Evolutionary conservation across 2,888 invertebrate species (phyloP), one percentile per base, ranked within the genome.

Genomic region (Campoletis raptor): DNA sequence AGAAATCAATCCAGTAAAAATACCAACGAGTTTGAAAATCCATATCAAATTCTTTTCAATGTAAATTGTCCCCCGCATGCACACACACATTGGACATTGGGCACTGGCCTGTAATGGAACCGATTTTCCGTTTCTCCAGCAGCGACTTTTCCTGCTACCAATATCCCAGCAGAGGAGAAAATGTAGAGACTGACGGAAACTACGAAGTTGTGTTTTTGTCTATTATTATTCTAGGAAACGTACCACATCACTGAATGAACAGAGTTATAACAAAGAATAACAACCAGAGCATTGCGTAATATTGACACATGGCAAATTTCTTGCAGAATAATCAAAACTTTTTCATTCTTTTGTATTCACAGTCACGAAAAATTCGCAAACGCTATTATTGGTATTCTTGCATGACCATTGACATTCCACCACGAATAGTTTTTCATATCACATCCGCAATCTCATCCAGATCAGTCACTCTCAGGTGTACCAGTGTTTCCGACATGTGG

Each of bases 391-490:
- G n/a, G n/a, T n/a, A 21, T 42, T 57, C 18, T 61, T 15, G 45
- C 37, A 48, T 48, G 36, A 18, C 30, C 57, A 69, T 80, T 30
- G 61, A 30, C 45, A 61, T 45, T 72, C 61, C 37, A 72, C 70
- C 70, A 79, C 30, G 36, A 54, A 5, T 45, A 21, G 21, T 30
- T 45, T 48, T 37, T 72, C 57, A 15, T 42, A n/a, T 79, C 37
- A 24, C 24, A 61, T 57, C 21, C 73, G 37, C 45, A 21, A 36
- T 80, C 66, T 69, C 8, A 52, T 66, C 30, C 36, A 45, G 21
- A 72, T 81, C 73, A 21, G 48, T 73, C 81, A 73, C 48, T 66
- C 48, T 40, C 66, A 42, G 61, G 45, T 45, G 36, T 45, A 72
- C 21, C 69, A 15, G 54, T 78, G 80, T 72, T 36, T 45, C 30